Evolutionary conservation across 2,797 vertebrate genomes (phyloP), one percentile per base, ranked within the genome.

Genomic region (Myripristis murdjan): DNA sequence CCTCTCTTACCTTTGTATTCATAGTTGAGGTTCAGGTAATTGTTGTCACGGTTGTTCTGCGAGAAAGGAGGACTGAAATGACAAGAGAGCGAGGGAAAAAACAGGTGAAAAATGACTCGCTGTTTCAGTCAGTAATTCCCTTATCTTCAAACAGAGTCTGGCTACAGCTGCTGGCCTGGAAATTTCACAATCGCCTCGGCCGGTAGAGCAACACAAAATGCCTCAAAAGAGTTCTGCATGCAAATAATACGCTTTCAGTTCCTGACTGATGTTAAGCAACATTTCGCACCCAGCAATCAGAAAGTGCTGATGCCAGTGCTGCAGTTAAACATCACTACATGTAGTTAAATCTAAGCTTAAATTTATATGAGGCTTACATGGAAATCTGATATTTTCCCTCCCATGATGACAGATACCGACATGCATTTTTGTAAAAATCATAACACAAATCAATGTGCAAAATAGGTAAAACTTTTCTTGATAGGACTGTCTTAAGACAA

Each of bases 1-100:
- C 52, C 62, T 43, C 43, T 70, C 91, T 91, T 89, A 95, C 95
- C 94, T 94, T 94, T 95, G 89, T 95, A 94, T 89, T 95, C 94
- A 61, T 92, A 94, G 92, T 89, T 94, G 90, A 93, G 92, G 90
- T 95, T 95, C 91, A 94, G 89, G 90, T 94, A 95, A 91, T 95
- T 95, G 88, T 94, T 95, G 90, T 95, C 94, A 24, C 93, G 89
- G 92, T 93, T 94, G 89, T 91, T 94, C 90, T 94, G 94, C 4
- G 94, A 92, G 83, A 92, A 95, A 23, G 94, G 94, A 74, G 94
- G 94, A 77, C 94, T 95, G 89, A 51, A 90, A 84, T 59, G 81
- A 93, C 39, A 91, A 62, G 75, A 84, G 68, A 73, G 78, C 69
- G 48, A n/a, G n/a, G 26, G 7, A 64, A 33, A 18, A 6, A 66